These are phyloP conservation scores for Hyperoodon ampullatus DNA, from an alignment of 2,113 vertebrate species.

Conservation along the genomic window DNA sequence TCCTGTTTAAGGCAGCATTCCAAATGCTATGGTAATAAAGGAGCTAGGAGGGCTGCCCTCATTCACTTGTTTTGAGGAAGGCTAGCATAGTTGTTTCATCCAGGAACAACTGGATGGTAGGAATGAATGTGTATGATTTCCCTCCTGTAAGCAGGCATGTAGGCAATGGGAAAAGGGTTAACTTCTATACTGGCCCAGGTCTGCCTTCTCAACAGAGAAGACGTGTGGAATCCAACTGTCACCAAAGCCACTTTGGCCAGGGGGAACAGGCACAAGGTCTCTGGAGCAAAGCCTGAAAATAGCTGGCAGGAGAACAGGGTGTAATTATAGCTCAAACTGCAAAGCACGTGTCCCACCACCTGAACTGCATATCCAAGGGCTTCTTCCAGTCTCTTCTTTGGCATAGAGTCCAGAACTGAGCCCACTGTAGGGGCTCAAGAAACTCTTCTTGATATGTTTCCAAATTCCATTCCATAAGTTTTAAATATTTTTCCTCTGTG, in stretches of 20 bases:
- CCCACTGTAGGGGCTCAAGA: background rate
- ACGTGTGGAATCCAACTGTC: slow-evolving; percentile 9
- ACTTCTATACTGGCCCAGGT: background rate
- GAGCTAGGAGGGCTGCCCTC: background rate
- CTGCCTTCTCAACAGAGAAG: slow-evolving; percentile 35
- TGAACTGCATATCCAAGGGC: background rate
- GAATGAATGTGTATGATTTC: background rate
- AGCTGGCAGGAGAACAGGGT: slow-evolving; percentile 44
- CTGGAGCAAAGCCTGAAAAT: slow-evolving; percentile 64
- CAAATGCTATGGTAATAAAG: slow-evolving; percentile 38
- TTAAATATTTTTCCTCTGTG: background rate
- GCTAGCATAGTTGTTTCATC: background rate
- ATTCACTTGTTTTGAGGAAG: slow-evolving; percentile 38
- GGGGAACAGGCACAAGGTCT: slow-evolving; percentile 34
- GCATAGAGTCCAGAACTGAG: background rate
- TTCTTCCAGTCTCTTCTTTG: slow-evolving; percentile 17
- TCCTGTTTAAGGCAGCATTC: slow-evolving; percentile 35
- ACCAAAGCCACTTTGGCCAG: slow-evolving; percentile 45
- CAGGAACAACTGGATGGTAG: background rate
- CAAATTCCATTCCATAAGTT: background rate
- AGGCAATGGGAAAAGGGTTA: background rate
- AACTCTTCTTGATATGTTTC: slow-evolving; percentile 29
- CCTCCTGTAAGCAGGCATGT: background rate
- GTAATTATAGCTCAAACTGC: slow-evolving; percentile 56
- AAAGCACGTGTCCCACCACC: background rate